Evolutionary conservation across 2,113 vertebrate species (phyloP).

Genomic region (Lathamus discolor): DNA sequence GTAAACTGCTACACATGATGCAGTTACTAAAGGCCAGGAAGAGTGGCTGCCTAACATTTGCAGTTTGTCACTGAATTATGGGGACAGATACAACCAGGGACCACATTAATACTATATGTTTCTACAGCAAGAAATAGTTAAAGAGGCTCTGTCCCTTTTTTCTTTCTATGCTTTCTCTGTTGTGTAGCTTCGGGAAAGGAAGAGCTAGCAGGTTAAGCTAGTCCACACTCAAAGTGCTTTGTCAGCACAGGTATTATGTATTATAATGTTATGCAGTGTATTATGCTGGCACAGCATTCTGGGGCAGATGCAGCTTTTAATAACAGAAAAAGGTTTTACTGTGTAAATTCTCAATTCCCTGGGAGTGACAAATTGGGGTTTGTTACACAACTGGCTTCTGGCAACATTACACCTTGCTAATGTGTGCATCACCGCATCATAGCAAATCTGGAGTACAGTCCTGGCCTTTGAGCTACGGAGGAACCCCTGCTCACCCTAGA

Average conservation of each 20-base stretch:
- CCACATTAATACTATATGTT: neutral
- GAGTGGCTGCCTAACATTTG: neutral
- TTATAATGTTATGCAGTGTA: neutral
- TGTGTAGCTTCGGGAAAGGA: neutral
- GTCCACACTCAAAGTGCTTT: neutral
- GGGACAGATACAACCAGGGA: neutral
- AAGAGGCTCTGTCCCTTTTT: neutral
- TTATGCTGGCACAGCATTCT: conserved; percentile 4
- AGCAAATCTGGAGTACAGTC: neutral
- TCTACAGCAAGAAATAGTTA: neutral
- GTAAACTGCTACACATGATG: neutral
- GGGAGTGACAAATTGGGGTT: neutral
- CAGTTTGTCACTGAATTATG: neutral
- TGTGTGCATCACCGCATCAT: neutral
- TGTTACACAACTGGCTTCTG: neutral
- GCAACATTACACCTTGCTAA: neutral
- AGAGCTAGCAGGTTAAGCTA: neutral
- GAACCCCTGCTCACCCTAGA: neutral
- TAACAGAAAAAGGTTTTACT: neutral
- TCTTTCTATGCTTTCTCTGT: neutral
- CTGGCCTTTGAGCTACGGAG: neutral
- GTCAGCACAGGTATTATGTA: neutral
- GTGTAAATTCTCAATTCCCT: neutral
- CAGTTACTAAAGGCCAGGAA: neutral
- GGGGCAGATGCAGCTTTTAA: neutral